phyloP scores from a whole-genome alignment of 2,797 vertebrate species.

The Odontamblyopus lacepedii region DNA sequence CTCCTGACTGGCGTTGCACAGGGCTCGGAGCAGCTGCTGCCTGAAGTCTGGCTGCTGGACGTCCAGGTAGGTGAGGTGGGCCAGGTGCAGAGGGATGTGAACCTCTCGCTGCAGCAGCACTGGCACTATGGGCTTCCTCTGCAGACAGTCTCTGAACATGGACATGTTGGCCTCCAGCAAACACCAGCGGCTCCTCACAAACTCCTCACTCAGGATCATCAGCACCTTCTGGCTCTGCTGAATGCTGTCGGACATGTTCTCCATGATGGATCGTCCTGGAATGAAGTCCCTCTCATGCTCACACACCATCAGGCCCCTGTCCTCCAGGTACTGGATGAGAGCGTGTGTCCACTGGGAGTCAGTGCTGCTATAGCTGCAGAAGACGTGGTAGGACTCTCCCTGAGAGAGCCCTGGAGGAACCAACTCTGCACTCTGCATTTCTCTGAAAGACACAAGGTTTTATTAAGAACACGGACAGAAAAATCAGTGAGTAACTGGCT shows the following conservation, averaged over 20 bases:
- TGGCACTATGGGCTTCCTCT: constrained; percentile 65
- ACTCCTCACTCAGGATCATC: constrained; percentile 70
- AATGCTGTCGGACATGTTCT: constrained; percentile 70
- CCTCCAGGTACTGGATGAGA: constrained; percentile 44
- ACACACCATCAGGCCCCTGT: constrained; percentile 48
- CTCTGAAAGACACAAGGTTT: constrained; percentile 1
- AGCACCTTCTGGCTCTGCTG: constrained; percentile 73
- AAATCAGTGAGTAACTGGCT: too few relatives aligned
- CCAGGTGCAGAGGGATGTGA: constrained; percentile 63
- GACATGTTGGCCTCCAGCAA: constrained; percentile 75
- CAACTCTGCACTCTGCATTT: not conserved
- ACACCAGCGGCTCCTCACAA: constrained; percentile 73
- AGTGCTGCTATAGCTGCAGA: constrained; percentile 3
- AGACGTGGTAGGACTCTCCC: constrained; percentile 1
- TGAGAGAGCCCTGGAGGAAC: not conserved
- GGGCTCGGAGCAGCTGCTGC: not conserved
- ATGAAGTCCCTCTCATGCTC: constrained; percentile 70
- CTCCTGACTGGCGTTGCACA: not conserved
- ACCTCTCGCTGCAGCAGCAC: constrained; percentile 63
- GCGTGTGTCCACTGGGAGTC: not conserved
- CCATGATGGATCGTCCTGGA: constrained; percentile 62
- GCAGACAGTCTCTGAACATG: constrained; percentile 66
- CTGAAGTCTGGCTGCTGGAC: constrained; percentile 43
- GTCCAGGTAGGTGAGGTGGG: constrained; percentile 73
- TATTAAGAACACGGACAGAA: not conserved